Evolutionary conservation across 1,140 invertebrate genomes (phyloP), one percentile per base, ranked within the genome.

Genomic region (Drosophila murphyi): DNA sequence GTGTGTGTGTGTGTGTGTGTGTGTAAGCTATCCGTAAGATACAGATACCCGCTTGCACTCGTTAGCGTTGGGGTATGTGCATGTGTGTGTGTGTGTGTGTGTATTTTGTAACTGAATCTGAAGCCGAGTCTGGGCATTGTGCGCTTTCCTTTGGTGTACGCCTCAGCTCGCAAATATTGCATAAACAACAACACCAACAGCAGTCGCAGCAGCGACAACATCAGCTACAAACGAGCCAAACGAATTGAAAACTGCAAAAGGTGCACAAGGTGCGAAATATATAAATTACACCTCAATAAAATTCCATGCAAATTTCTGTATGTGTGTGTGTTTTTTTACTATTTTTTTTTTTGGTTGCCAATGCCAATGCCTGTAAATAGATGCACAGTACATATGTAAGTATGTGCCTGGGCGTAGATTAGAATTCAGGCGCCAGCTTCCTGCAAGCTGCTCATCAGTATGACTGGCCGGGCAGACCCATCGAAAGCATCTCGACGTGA

Each of bases 281-380:
- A 83, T 83, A 88, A 83, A 89, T 83, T 89, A 89, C 77, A 80
- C 60, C 72, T 62, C 73, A 62, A 80, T 78, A 83, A 68, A 88
- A 65, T 64, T 72, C 73, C 60, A 87, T 87, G 83, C 76, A 80
- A 88, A 88, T 88, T 57, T 45, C 10, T 6, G 51, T 61, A 20
- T 20, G 20, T 20, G 20, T 20, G 20, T 20, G 20, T 20, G 0
- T 20, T 20, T 20, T 78, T 78, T 73, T 63, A 48, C n/a, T 32
- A 10, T 34, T 12, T 52, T 34, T 10, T 52, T 32, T 51, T 4
- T 8, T 32, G 7, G 45, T 47, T 35, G 47, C 59, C 39, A 63
- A 56, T 62, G 63, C 39, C 43, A 76, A 71, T 3, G 20, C 20
- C 48, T 10, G 54, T 52, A 56, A 43, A 68, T 37, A 35, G 37